Base-by-base conservation (phyloP, 2,888 invertebrate genomes). In the Watsonalla cultraria region DNA sequence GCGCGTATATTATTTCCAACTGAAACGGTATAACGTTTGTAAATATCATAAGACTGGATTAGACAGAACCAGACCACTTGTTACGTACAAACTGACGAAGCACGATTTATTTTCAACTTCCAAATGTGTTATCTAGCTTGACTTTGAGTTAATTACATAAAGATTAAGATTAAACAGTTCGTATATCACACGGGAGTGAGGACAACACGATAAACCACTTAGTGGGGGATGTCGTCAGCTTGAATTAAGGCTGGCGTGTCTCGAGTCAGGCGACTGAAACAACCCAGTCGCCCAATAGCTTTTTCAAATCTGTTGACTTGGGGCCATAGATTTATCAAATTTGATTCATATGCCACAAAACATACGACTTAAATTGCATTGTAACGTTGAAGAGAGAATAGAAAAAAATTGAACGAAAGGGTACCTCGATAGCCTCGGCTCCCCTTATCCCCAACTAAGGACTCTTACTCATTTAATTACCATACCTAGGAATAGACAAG, bases 201-300 rank as follows among this genome's bases (percentile, higher is more conserved):
- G 71, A 74, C 60, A 68, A 86, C 84, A 84, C 78, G 82, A 75
- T 74, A 76, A 78, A 69, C 78, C 81, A 82, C 78, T 83, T 81
- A 80, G 78, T 68, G 55, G 11, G 42, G 62, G 64, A 59, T 54
- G 65, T 60, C 54, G 59, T 64, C 58, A 62, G 56, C 66, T 64
- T 74, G 73, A 81, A 76, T 74, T 76, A 75, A 68, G 62, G 65
- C 62, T 62, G 24, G 24, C 24, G 24, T 24, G 24, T 24, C 24
- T 24, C 24, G 24, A 52, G 51, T 56, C 56, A 53, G 24, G 24
- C 24, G 24, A 24, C 24, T 24, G 24, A 24, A 24, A 24, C 24
- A 24, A 24, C 24, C 24, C 24, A 24, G 24, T 24, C 24, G 24
- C 24, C 24, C 24, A 24, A 24, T 24, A 24, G 24, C 1, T 24